Evolutionary conservation across 2,113 vertebrate species (phyloP).

Genomic region (Phoxinus phoxinus): DNA sequence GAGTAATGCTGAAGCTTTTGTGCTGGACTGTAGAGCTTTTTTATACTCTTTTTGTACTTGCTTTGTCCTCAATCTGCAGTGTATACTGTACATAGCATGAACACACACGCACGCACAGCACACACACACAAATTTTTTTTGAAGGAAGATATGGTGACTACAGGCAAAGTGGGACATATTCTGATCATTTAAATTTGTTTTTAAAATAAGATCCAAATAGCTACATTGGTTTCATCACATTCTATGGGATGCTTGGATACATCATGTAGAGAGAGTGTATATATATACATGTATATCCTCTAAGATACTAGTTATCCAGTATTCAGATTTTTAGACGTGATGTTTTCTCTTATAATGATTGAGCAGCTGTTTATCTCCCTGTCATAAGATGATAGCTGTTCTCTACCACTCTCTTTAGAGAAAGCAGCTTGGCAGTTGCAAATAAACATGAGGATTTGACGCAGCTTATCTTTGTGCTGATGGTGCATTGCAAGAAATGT

Average conservation of each 20-base stretch:
- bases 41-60: conserved; percentile 5
- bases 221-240: not conserved
- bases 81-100: not conserved
- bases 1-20: conserved; percentile 20
- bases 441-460: conserved; percentile 38
- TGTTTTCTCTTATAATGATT: conserved; percentile 13
- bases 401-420: conserved; percentile 22
- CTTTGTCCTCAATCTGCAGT: not conserved
- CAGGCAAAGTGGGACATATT: not conserved
- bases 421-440: conserved; percentile 38
- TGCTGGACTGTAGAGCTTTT: not conserved
- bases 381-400: not conserved
- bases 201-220: not conserved
- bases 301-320: not conserved
- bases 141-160: not conserved
- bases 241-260: not conserved
- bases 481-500: conserved; percentile 1
- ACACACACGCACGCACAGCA: not conserved
- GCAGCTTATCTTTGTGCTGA: conserved; percentile 24
- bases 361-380: not conserved
- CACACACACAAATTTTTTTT: not conserved
- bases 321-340: conserved; percentile 20
- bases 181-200: not conserved
- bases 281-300: not conserved
- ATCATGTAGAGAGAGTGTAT: too few relatives aligned